Base-by-base conservation (phyloP, 2,113 vertebrate species). In the Myotis yumanensis region DNA sequence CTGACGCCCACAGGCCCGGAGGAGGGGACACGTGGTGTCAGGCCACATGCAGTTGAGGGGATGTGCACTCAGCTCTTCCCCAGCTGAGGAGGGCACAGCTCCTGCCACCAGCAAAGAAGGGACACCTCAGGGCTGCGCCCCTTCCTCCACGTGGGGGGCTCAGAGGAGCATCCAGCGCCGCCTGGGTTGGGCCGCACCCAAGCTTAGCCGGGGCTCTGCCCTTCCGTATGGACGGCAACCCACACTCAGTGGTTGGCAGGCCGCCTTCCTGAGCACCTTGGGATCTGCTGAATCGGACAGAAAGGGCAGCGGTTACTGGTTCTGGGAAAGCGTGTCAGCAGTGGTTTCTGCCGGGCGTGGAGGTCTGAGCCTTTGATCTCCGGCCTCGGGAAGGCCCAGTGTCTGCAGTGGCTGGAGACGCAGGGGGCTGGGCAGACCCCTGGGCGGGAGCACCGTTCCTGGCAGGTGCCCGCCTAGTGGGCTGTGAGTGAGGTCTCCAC, bases 201-300 rank as follows among this genome's bases (percentile, higher is more conserved):
- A 86, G 83, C 40, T 4, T 30, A 35, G 32, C 57, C 62, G 57
- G 11, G 7, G 1, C 69, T 18, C 4, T 46, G 59, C 86, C 20
- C 1, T 22, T 46, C 18, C 4, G 5, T 35, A 18, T 30, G 32
- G 77, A 11, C 0, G 2, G 2, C 0, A 9, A 6, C 43, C 30
- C 57, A 3, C 48, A 71, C 0, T 43, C 77, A 35, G 80, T 79
- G n/a, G 5, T 88, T 91, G 52, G 5, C n/a, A 62, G 84, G 54
- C 43, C 40, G 3, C 23, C 52, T 73, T 59, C 66, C 91, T 73
- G 90, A 77, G 14, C 22, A 0, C 28, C 73, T 76, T 30, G 82
- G 23, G 28, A 77, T 28, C 76, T 84, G 66, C 84, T 64, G 66
- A 89, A 48, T 25, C 8, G 0, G 57, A 68, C 18, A 1, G 37